These are phyloP conservation scores for Intellagama lesueurii DNA, from an alignment of 2,797 vertebrate genomes.

Conservation along the genomic window DNA sequence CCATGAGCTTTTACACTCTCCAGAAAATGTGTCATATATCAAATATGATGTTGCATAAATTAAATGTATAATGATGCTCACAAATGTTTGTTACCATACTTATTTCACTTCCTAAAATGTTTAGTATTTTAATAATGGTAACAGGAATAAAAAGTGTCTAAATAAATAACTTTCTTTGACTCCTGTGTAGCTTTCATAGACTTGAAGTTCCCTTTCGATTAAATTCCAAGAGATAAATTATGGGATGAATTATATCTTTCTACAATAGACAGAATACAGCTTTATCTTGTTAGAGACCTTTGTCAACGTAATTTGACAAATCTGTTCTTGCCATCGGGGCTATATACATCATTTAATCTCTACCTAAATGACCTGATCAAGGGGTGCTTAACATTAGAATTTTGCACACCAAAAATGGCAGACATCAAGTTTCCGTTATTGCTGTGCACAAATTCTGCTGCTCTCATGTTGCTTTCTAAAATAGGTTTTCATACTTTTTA, in stretches of 20 bases:
- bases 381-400: background rate
- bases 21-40: too few species aligned
- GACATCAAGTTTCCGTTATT: background rate
- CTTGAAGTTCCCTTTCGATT: background rate
- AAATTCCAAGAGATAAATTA: background rate
- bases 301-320: background rate
- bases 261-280: background rate
- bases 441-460: background rate
- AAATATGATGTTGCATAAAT: too few species aligned
- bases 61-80: too few species aligned
- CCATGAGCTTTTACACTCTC: too few species aligned
- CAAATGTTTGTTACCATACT: too few species aligned
- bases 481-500: background rate
- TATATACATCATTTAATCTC: background rate
- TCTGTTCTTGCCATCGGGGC: background rate
- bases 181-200: background rate
- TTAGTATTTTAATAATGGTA: too few species aligned
- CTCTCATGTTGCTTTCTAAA: background rate
- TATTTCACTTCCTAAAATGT: too few species aligned
- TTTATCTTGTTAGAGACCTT: background rate
- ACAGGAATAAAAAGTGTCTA: too few species aligned
- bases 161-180: too few species aligned
- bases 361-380: background rate
- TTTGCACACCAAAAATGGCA: background rate
- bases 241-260: background rate